Evolutionary conservation across 2,113 vertebrate genomes (phyloP), one percentile per base, ranked within the genome.

Genomic region (Centropristis striata): DNA sequence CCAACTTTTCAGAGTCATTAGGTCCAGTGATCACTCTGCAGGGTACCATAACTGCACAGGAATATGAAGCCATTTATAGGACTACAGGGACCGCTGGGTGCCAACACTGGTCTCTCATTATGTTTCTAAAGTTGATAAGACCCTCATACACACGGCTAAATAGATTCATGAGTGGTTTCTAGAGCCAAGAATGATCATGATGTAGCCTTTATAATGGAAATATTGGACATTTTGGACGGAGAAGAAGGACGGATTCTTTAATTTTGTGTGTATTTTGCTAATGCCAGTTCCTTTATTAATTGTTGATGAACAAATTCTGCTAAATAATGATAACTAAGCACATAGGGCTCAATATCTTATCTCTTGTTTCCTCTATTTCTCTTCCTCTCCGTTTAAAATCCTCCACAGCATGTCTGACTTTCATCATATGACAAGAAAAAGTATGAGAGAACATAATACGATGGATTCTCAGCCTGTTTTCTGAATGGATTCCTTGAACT

Each of bases 401-500:
- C 0, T n/a, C n/a, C 1, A 11, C 47, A 51, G 23, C 60, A 37
- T 57, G 60, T 15, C 15, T 4, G 65, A 50, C 21, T 28, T 36
- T 32, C 12, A 27, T 37, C 18, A 11, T n/a, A 46, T 27, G 96
- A 94, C 90, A 91, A 94, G 95, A 90, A 94, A 93, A 64, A 94
- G 94, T 95, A 94, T 5, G 12, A 94, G 91, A 93, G 94, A 57
- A 53, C 10, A 61, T 61, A 59, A 27, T n/a, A 64, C 93, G 92
- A 91, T 67, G 13, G 7, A 95, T 94, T 49, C 37, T 11, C 16
- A 37, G 32, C 95, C 95, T 92, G 93, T 96, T 96, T 96, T 93
- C 94, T 96, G 92, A 93, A 95, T 95, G 94, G 93, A 92, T 96
- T 94, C 94, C 96, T 96, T 95, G 94, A 96, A 88, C 95, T 96